Evolutionary conservation across 2,888 invertebrate genomes (phyloP), one percentile per base, ranked within the genome.

Genomic region (Eupithecia inturbata): DNA sequence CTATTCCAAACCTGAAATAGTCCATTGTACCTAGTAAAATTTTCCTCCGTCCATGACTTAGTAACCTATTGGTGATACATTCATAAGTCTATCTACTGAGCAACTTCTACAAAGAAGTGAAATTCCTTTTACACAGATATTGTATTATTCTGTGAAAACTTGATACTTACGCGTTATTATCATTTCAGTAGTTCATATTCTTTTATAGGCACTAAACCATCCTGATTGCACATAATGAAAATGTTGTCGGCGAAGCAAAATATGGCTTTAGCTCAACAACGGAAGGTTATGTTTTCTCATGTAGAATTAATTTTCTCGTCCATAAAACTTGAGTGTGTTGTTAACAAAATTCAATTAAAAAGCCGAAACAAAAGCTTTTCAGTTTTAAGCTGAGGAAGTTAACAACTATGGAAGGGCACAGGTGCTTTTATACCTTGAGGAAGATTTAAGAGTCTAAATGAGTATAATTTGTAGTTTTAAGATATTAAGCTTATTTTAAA

Each of bases 271-370:
- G 57, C 45, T 68, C 64, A 26, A 74, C 68, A 49, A 60, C 49
- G n/a, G 49, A 33, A 26, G 6, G 33, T 26, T 71, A 66, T 71
- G 66, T 82, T 82, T 85, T 83, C 81, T 75, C 77, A 77, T 80
- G 82, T 86, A 84, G 77, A 88, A 88, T 86, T 87, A 88, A 90
- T 90, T 88, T 88, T 86, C 82, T 82, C 77, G 85, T 78, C 80
- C 87, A 90, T 90, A 91, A 89, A 64, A 84, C 68, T 39, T 71
- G 73, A 83, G 78, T 77, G 82, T 83, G 84, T 82, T 83, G 84
- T 88, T 88, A 87, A 87, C 85, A 67, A 85, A 88, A 89, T 87
- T 88, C 87, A 90, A 91, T 90, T 89, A 41, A 67, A 19, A 26
- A 26, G 5, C 26, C 41, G 26, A 41, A 39, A 67, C 67, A 67